Conservation (phyloP, 2,797 vertebrate species). For the Bovichtus diacanthus region DNA sequence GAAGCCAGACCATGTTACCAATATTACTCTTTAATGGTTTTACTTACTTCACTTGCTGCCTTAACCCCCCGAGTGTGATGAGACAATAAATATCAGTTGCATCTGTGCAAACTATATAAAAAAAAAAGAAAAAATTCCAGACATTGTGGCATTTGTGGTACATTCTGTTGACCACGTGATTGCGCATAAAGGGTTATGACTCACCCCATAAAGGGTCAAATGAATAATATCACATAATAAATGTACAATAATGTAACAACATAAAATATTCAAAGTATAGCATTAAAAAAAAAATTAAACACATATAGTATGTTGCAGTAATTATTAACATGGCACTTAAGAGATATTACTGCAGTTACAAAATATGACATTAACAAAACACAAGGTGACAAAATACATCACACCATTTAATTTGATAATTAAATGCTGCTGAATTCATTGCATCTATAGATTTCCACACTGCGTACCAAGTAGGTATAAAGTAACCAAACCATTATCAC, state of each 20-base stretch:
- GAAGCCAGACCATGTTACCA: background rate
- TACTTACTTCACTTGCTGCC: background rate
- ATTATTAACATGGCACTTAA: constrained; percentile 11
- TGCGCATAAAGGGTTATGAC: background rate
- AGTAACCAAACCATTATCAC: background rate
- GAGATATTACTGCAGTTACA: background rate
- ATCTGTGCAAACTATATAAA: background rate
- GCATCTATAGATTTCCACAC: background rate
- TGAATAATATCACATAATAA: background rate
- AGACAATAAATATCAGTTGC: constrained; percentile 12
- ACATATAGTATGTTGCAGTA: background rate
- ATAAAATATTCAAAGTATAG: constrained; percentile 6
- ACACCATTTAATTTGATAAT: constrained; percentile 3
- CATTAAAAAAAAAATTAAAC: constrained; percentile 4
- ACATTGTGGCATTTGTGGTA: background rate
- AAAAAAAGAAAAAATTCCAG: background rate
- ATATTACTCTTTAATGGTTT: background rate
- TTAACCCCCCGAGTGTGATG: background rate
- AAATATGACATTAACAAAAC: constrained; percentile 38
- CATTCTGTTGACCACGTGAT: background rate
- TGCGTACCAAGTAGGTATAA: background rate
- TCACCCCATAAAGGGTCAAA: background rate
- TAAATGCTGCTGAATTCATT: constrained; percentile 15
- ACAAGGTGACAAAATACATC: constrained; percentile 18
- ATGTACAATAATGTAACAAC: background rate